These are phyloP conservation scores for Cheilosia vernalis DNA, from an alignment of 2,888 invertebrate species.

Conservation along the genomic window DNA sequence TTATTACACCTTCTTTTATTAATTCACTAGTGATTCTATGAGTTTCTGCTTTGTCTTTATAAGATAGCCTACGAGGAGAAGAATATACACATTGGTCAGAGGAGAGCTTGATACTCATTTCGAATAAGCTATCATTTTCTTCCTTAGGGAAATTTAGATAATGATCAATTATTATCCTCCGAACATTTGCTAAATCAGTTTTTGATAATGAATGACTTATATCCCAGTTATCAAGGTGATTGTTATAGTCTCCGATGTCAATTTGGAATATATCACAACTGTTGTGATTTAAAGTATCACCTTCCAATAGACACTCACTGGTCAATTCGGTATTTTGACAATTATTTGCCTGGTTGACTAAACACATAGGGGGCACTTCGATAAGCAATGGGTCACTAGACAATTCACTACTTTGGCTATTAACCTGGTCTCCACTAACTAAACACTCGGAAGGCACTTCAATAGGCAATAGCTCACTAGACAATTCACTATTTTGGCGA, in stretches of 20 bases:
- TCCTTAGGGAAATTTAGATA: constrained; percentile 5
- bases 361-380: background rate
- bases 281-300: background rate
- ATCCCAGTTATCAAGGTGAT: constrained; percentile 1
- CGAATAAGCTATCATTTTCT: constrained; percentile 2
- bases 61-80: too few species aligned
- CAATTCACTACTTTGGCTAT: background rate
- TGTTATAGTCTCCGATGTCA: constrained; percentile 10
- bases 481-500: background rate
- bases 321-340: background rate
- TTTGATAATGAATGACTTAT: constrained; percentile 3
- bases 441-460: background rate
- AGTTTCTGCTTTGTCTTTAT: too few species aligned
- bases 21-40: too few species aligned
- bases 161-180: constrained; percentile 3
- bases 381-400: background rate
- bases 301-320: constrained; percentile 1
- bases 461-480: background rate
- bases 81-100: constrained; percentile 3
- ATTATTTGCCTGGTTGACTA: background rate
- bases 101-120: constrained; percentile 15
- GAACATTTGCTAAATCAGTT: background rate
- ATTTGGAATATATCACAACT: constrained; percentile 5
- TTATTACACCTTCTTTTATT: too few species aligned
- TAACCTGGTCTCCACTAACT: background rate